Percentiles rank a stretch among this genome's conserved stretches.
phyloP scores from a whole-genome alignment of 1,140 invertebrate species.

The Drosophila mauritiana region DNA sequence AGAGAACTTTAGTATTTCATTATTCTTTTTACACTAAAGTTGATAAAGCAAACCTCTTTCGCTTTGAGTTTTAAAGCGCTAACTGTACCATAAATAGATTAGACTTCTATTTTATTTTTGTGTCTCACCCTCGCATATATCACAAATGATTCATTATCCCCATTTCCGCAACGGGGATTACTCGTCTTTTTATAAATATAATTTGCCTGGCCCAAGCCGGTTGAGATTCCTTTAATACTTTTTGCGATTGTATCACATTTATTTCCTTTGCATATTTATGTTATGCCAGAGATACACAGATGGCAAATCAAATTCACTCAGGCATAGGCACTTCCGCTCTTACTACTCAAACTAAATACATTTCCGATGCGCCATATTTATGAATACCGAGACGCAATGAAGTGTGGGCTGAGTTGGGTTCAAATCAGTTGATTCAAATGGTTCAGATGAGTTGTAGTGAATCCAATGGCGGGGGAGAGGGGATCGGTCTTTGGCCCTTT shows the following conservation, averaged over 20 bases:
- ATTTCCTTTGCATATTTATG: constrained; percentile 38
- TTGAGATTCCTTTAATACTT: constrained; percentile 33
- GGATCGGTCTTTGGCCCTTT: constrained; percentile 28
- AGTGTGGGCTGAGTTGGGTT: constrained; percentile 31
- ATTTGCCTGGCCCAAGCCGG: constrained; percentile 14
- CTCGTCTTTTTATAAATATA: constrained; percentile 36
- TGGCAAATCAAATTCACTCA: constrained; percentile 67
- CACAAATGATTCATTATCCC: constrained; percentile 55
- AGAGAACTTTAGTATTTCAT: too few species aligned
- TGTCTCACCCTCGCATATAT: constrained; percentile 41
- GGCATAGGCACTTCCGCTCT: constrained; percentile 65
- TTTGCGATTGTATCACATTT: constrained; percentile 46
- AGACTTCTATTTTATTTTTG: constrained; percentile 9
- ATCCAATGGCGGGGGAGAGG: background rate
- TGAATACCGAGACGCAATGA: constrained; percentile 41
- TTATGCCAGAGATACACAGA: constrained; percentile 22
- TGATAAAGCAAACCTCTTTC: too few species aligned
- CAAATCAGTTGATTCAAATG: constrained; percentile 16
- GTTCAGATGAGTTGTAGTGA: constrained; percentile 9
- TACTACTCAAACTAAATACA: constrained; percentile 65
- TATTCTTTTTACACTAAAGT: too few species aligned
- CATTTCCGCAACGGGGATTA: constrained; percentile 42
- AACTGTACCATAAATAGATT: constrained; percentile 3
- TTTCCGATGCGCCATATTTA: constrained; percentile 69
- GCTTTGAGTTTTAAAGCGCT: constrained; percentile 2